Evolutionary conservation across 2,113 vertebrate species (phyloP).

Genomic region (Ammodytes dubius): DNA sequence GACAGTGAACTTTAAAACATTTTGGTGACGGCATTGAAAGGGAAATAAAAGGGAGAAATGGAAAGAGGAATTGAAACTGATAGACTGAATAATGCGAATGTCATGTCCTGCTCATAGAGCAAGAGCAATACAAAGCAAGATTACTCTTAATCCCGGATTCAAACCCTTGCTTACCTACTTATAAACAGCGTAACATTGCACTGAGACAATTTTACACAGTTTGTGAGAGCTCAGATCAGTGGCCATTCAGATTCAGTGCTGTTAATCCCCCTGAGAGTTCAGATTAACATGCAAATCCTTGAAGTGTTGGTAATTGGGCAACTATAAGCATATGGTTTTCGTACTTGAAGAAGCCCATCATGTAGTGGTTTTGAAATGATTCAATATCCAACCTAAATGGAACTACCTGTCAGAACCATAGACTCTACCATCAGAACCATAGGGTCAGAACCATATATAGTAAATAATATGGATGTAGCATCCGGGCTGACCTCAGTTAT

Average conservation of each 20-base stretch:
- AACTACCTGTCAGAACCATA: background rate
- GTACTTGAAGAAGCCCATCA: slow-evolving; percentile 5
- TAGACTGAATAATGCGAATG: slow-evolving; percentile 24
- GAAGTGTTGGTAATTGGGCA: slow-evolving; percentile 27
- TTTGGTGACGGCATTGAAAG: slow-evolving; percentile 64
- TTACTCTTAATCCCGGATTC: slow-evolving; percentile 43
- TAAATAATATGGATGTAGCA: too few species aligned
- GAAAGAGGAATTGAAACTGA: slow-evolving; percentile 25
- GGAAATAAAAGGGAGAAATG: slow-evolving; percentile 30
- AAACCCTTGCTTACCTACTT: slow-evolving; percentile 36
- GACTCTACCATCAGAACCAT: too few species aligned
- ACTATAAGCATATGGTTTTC: slow-evolving; percentile 11
- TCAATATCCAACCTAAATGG: background rate
- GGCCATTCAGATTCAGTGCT: slow-evolving; percentile 36
- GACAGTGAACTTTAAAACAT: slow-evolving; percentile 80
- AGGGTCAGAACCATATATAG: too few species aligned
- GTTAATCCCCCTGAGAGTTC: slow-evolving; percentile 55
- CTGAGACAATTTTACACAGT: slow-evolving; percentile 33
- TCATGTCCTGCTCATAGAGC: slow-evolving; percentile 20
- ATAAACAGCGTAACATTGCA: slow-evolving; percentile 2
- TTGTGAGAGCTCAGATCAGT: slow-evolving; percentile 39
- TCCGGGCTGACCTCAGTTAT: too few species aligned
- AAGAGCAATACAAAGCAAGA: slow-evolving; percentile 21
- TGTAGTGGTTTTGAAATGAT: background rate
- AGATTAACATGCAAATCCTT: slow-evolving; percentile 61